Base-by-base conservation (phyloP, 30 jellyfish, hydroid and myxozoan genomes). In the Aurelia sp. region DNA sequence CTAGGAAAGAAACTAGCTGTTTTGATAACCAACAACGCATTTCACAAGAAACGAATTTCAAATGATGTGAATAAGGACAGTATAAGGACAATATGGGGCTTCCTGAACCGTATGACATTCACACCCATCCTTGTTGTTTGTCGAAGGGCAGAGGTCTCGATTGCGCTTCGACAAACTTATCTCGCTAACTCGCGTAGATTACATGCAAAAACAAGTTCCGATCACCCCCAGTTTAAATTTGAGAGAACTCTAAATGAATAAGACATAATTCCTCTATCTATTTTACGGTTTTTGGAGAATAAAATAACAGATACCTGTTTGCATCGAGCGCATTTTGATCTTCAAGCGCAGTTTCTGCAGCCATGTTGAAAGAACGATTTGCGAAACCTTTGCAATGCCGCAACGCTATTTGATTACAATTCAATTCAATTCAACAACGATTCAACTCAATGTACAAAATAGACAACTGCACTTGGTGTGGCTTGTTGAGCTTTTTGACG, bases 351-450 rank as follows among this genome's bases (percentile, higher is more conserved):
- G 77, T 24, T 59, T 76, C 75, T 77, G 51, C 88, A 76, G 88
- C 88, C 88, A 77, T 77, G 88, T 48, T 61, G 51, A 35, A 61
- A 74, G 24, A 57, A 38, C 60, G 63, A 58, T 69, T 51, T 52
- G 78, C 88, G 88, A 77, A 64, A 77, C 78, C 57, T 71, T n/a
- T 33, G 31, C 78, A 24, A 13, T 55, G 69, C 86, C 74, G 74
- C 74, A 53, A 75, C 70, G 52, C 74, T 17, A 75, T 55, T 58
- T 65, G 51, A 75, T 75, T 75, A 59, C 69, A 59, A 59, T 59
- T 59, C 69, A 59, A 59, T 59, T 59, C 69, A 59, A 44, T 44
- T 9, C 0, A 27, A 2, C 33, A 27, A 27, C 55, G 55, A 44
- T 59, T 13, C 31, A 59, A 59, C 6, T 8, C 69, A 59, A 59